These are phyloP conservation scores for Actinopyga echinites DNA, from an alignment of 53 echinoderm and acorn worm genomes.

Conservation along the genomic window DNA sequence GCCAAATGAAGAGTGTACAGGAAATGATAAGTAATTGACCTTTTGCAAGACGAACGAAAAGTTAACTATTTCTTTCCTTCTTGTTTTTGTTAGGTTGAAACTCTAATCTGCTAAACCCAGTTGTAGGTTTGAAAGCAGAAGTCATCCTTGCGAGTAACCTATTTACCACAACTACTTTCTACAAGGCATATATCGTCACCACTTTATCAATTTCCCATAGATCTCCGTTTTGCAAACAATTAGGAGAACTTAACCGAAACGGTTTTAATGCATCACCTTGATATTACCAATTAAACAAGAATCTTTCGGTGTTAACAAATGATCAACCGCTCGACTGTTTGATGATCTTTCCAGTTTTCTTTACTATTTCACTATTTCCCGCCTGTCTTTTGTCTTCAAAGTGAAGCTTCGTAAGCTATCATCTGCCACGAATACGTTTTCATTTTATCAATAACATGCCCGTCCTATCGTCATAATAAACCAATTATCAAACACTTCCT, in stretches of 20 bases:
- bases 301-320: conserved; percentile 14
- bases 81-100: too few species aligned
- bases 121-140: too few species aligned
- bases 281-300: conserved; percentile 31
- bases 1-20: too few species aligned
- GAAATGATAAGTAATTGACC: too few species aligned
- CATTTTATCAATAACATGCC: conserved; percentile 11
- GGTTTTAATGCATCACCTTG: background rate
- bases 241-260: conserved; percentile 6
- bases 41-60: too few species aligned
- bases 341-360: background rate
- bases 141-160: too few species aligned
- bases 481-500: conserved; percentile 9
- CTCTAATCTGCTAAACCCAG: too few species aligned
- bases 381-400: background rate
- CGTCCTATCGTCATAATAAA: conserved; percentile 15
- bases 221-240: conserved; percentile 21
- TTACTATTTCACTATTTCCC: background rate
- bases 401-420: background rate
- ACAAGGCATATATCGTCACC: background rate
- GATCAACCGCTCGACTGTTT: conserved; percentile 20
- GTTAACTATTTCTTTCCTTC: too few species aligned
- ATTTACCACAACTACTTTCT: too few species aligned
- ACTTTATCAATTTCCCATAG: background rate
- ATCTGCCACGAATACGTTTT: conserved; percentile 8